These are phyloP conservation scores for Drosophila pegasa DNA, from an alignment of 2,888 invertebrate species.

Conservation along the genomic window DNA sequence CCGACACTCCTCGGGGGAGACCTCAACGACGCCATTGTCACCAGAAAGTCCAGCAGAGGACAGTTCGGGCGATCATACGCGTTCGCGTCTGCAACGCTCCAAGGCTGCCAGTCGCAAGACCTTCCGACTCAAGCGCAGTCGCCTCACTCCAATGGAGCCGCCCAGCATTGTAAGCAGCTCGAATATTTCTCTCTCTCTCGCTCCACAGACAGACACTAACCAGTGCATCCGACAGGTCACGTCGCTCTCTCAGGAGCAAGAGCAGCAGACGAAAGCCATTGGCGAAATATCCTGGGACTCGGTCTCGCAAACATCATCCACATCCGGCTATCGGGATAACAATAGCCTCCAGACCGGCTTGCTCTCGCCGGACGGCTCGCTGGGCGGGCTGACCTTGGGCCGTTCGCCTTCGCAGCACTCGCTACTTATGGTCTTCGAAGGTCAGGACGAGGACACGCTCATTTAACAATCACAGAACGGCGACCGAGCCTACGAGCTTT, in stretches of 20 bases:
- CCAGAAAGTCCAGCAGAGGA: slow-evolving; percentile 90
- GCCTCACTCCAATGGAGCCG: slow-evolving; percentile 90
- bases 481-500: slow-evolving; percentile 76
- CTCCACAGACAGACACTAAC: background rate
- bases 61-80: slow-evolving; percentile 87
- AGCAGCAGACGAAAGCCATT: slow-evolving; percentile 75
- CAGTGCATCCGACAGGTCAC: slow-evolving; percentile 59
- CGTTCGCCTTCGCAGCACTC: slow-evolving; percentile 92
- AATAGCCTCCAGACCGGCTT: slow-evolving; percentile 86
- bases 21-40: slow-evolving; percentile 90
- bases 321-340: slow-evolving; percentile 92
- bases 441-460: slow-evolving; percentile 94
- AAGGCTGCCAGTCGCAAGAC: slow-evolving; percentile 98
- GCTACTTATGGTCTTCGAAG: slow-evolving; percentile 90
- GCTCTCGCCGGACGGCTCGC: slow-evolving; percentile 85
- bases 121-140: slow-evolving; percentile 91
- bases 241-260: slow-evolving; percentile 64
- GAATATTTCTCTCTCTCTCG: background rate
- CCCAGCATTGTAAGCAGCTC: slow-evolving; percentile 72
- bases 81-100: slow-evolving; percentile 92
- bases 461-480: slow-evolving; percentile 87
- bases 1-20: slow-evolving; percentile 92
- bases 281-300: slow-evolving; percentile 93
- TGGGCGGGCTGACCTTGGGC: slow-evolving; percentile 88
- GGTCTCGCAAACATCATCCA: slow-evolving; percentile 93